phyloP scores from a whole-genome alignment of 2,113 vertebrate species.

The Halichoeres trimaculatus region DNA sequence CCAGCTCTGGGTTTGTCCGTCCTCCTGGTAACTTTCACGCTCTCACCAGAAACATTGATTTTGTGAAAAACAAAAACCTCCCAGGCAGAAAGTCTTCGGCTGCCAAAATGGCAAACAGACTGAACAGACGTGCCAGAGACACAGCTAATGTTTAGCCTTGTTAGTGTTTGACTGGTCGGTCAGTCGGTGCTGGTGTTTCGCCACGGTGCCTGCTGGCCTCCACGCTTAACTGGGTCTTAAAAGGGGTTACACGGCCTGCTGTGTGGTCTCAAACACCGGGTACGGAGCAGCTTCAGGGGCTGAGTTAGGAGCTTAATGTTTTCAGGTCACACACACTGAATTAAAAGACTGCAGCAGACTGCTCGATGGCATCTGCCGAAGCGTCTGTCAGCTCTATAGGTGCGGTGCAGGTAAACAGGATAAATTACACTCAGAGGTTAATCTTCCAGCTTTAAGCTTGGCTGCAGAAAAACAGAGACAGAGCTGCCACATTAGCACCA shows the following conservation, averaged over 20 bases:
- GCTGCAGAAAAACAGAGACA: not conserved
- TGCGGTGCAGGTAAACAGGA: conserved; percentile 24
- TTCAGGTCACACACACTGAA: conserved; percentile 1
- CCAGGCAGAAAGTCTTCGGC: not conserved
- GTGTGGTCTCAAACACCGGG: conserved; percentile 13
- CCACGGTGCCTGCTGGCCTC: not conserved
- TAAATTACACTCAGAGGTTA: conserved; percentile 41
- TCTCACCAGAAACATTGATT: conserved; percentile 30
- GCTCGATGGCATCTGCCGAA: conserved; percentile 9
- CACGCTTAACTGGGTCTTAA: conserved; percentile 6
- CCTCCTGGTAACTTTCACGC: conserved; percentile 1
- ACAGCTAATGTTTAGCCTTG: not conserved
- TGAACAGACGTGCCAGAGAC: conserved; percentile 7
- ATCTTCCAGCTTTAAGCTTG: conserved; percentile 33
- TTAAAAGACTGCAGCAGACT: conserved; percentile 3
- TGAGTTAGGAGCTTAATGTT: too few species aligned
- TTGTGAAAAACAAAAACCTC: conserved; percentile 34
- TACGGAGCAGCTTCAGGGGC: too few species aligned
- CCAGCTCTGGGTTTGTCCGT: not conserved
- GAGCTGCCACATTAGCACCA: not conserved
- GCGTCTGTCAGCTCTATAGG: conserved; percentile 44
- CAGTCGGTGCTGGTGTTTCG: not conserved
- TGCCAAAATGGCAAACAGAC: conserved; percentile 16
- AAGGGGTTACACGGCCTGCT: not conserved
- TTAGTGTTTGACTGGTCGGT: not conserved